Base-by-base conservation (phyloP, 2,113 vertebrate species). In the Heliornis fulica region DNA sequence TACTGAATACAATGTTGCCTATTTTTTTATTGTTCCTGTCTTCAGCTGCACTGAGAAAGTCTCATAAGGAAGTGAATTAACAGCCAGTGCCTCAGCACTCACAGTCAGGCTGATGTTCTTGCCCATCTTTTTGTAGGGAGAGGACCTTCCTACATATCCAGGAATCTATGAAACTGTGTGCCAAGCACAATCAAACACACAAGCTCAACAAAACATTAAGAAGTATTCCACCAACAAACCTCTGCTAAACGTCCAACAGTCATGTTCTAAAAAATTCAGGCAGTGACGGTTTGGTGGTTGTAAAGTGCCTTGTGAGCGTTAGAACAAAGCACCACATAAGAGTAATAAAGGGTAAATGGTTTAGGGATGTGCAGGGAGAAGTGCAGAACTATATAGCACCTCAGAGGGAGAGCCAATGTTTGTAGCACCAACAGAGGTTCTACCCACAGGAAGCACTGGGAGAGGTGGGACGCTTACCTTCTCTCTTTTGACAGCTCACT, bases 331-430 rank as follows among this genome's bases (percentile, higher is more conserved):
- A 56, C 19, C 34, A 69, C 15, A 59, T 43, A 89, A 83, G 5
- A 82, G 22, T 40, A 91, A 41, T 53, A 64, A 82, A 76, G 21
- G 8, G 23, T 63, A 77, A 68, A 63, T 29, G 6, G 14, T 74
- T 83, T 32, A 54, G 41, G 83, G 31, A 54, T 11, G 7, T 72
- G 51, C 16, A 25, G 18, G 8, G 26, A 28, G 63, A 65, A 70
- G n/a, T 45, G 65, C 6, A 66, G 41, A 84, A 70, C 15, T 23
- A n/a, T 21, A 56, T 15, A 69, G 15, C 26, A 83, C 43, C 45
- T 89, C 43, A 10, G 9, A 19, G 29, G 17, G n/a, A 93, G 71
- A 0, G 0, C 19, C 59, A 11, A 40, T 1, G 0, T 83, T 69
- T 70, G 4, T 65, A 57, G 36, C 31, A 32, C 21, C 45, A 40